Base-by-base conservation (phyloP, 1,140 invertebrate genomes). In the Drosophila chauvacae region DNA sequence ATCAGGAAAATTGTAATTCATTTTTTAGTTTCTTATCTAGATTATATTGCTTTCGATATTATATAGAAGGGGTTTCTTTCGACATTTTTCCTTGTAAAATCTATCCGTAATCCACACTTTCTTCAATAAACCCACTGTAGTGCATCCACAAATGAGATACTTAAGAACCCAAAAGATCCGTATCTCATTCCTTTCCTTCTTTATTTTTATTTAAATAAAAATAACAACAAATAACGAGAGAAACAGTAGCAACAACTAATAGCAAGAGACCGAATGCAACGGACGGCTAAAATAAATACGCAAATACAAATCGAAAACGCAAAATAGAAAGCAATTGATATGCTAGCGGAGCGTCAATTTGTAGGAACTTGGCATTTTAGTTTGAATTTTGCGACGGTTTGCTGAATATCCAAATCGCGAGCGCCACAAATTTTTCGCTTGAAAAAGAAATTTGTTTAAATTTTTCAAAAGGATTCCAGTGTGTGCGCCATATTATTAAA, bases 291-390 rank as follows among this genome's bases (percentile, higher is more conserved):
- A 88, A 88, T 88, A 90, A 90, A 88, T 75, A 85, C 81, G 65
- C 60, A 90, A 87, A 88, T 76, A 75, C 66, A 90, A 75, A 90
- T 90, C 78, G 86, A 90, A 90, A 90, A 77, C 74, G 71, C 86
- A 90, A 90, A 88, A 90, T 90, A 88, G 85, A 90, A 85, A 90
- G 74, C 85, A 90, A 90, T 85, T 90, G 85, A 90, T 90, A 90
- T 85, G 72, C 51, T 60, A 73, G 77, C 81, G 61, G 47, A 63
- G 69, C 81, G 75, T 72, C 53, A 85, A 86, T 77, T 73, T 75
- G 56, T 50, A 65, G 65, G 57, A 53, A 68, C 78, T 90, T 90
- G 85, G 78, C 85, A 90, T 81, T 90, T 90, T 69, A 90, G 85
- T 90, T 90, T 71, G 23, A 79, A 62, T 81, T 76, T 70, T 73